phyloP scores from a whole-genome alignment of 2,888 invertebrate species.

The Plutella xylostella region DNA sequence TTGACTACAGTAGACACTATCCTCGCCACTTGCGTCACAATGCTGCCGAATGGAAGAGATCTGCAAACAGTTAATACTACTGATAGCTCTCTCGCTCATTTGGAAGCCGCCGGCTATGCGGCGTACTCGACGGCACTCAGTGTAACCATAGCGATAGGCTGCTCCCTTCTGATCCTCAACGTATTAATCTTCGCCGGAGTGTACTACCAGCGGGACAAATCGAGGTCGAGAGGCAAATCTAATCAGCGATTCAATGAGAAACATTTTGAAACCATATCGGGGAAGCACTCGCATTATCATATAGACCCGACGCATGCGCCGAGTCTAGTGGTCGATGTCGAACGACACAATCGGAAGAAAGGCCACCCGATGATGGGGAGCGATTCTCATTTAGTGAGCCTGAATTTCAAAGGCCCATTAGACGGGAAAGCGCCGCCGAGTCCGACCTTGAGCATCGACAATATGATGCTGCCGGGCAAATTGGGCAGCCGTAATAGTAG shows the following conservation, averaged over 20 bases:
- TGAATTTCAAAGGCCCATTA: slow-evolving; percentile 70
- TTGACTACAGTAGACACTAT: slow-evolving; percentile 78
- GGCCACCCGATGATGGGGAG: slow-evolving; percentile 46
- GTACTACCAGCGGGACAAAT: slow-evolving; percentile 84
- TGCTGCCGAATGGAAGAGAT: slow-evolving; percentile 66
- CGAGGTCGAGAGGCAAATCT: slow-evolving; percentile 72
- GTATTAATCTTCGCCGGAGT: slow-evolving; percentile 87
- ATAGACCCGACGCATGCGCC: slow-evolving; percentile 82
- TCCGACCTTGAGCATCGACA: slow-evolving; percentile 71
- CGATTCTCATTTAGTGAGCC: slow-evolving; percentile 63
- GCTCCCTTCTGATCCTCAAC: slow-evolving; percentile 83
- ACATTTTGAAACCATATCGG: slow-evolving; percentile 80
- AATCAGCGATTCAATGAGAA: slow-evolving; percentile 79
- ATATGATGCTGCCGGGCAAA: slow-evolving; percentile 59
- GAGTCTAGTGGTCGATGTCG: slow-evolving; percentile 86
- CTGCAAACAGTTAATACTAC: slow-evolving; percentile 63
- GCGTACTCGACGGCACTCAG: slow-evolving; percentile 82
- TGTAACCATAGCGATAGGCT: slow-evolving; percentile 85
- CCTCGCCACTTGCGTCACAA: slow-evolving; percentile 78
- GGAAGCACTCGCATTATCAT: slow-evolving; percentile 84
- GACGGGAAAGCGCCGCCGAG: slow-evolving; percentile 73
- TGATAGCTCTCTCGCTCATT: slow-evolving; percentile 80
- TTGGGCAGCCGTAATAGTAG: slow-evolving; percentile 66
- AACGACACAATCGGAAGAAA: slow-evolving; percentile 65
- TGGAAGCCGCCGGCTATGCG: slow-evolving; percentile 83